Base-by-base conservation (phyloP, 2,888 invertebrate genomes). In the Chelonus formosanus region DNA sequence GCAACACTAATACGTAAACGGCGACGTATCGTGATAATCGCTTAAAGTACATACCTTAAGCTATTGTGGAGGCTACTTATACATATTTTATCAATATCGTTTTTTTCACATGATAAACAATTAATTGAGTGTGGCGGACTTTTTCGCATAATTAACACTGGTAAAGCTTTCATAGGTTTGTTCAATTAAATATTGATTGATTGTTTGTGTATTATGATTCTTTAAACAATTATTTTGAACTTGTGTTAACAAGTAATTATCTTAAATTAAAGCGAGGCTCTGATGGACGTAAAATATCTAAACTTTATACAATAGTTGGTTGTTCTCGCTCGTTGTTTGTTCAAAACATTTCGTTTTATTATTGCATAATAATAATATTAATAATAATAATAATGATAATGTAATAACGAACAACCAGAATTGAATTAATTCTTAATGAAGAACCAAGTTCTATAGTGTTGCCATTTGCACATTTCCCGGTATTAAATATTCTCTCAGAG, bases 1-100 rank as follows among this genome's bases (percentile, higher is more conserved):
- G 10, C 53, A 43, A 58, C 57, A 67, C 55, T 56, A 31, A 8
- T 55, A 66, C 61, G 58, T 63, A 61, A 47, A 58, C 53, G 57
- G 67, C 58, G 53, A 57, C 53, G 54, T 52, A 20, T 54, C 47
- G 52, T 34, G 54, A 59, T 52, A 20, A 59, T 47, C 43, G 44
- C 52, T 66, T 44, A 58, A 60, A 61, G 56, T 61, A 62, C 47
- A 57, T 62, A 50, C 57, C 57, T 57, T 62, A 66, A 66, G 57
- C 66, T 57, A 66, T 62, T 56, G 58, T 47, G 62, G 36, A 32
- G 53, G 61, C 52, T 54, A 54, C 35, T 63, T 54, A 40, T 43
- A 36, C 36, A 55, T 36, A 7, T 35, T 54, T 55, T 36, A 55
- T 53, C 55, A 63, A 63, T 40, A 54, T 45, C 36, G 34, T 47